phyloP scores from a whole-genome alignment of 2,113 vertebrate species.

The Dipodomys stephensi region DNA sequence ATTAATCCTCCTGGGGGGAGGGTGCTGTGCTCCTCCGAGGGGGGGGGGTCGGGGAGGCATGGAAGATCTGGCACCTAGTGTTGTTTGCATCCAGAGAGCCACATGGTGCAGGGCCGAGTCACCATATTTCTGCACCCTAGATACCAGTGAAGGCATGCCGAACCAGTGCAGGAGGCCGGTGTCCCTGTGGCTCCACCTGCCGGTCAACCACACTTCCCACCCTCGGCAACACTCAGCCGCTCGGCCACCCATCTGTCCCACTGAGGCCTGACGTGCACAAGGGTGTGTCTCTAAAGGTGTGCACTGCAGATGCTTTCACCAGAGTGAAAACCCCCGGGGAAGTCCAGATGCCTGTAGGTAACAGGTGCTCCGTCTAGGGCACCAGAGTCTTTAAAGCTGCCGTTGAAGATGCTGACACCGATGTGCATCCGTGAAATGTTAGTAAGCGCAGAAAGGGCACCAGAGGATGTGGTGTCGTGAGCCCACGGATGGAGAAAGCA shows the following conservation, averaged over 20 bases:
- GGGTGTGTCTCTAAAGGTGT: not conserved
- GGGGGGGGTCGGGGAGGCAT: rapidly evolving
- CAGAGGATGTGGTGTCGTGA: rapidly evolving
- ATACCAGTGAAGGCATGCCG: rapidly evolving
- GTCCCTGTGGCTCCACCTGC: rapidly evolving
- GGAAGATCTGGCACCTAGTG: not conserved
- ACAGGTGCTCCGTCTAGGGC: too few relatives aligned
- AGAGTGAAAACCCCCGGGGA: not conserved
- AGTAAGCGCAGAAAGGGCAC: not conserved
- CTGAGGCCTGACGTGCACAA: too few relatives aligned
- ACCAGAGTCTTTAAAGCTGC: rapidly evolving
- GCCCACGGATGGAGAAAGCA: not conserved
- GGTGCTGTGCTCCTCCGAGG: rapidly evolving
- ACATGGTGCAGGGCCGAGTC: rapidly evolving
- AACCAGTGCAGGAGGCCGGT: rapidly evolving
- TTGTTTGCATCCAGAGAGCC: too few relatives aligned
- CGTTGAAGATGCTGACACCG: rapidly evolving
- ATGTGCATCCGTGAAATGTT: not conserved
- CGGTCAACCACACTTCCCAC: not conserved
- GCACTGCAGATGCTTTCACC: not conserved
- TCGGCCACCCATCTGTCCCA: not conserved
- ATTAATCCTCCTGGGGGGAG: rapidly evolving
- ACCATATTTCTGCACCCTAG: rapidly evolving
- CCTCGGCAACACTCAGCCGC: too few relatives aligned
- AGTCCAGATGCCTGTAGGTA: not conserved